Base-by-base conservation (phyloP, 2,113 vertebrate genomes). In the Hoplias malabaricus region DNA sequence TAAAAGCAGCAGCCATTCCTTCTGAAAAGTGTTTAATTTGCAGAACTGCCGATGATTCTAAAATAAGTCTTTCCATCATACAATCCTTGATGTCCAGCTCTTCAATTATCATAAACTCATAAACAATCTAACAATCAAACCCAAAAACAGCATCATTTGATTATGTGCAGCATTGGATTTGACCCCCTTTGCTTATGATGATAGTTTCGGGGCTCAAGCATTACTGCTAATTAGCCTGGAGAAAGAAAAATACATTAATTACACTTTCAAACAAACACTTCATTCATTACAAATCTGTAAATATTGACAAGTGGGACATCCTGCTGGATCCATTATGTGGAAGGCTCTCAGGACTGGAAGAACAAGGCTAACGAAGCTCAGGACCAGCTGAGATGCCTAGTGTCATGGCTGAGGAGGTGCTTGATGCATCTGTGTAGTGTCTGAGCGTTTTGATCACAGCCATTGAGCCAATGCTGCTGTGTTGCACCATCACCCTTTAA, bases 301-400 rank as follows among this genome's bases (percentile, higher is more conserved):
- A 80, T 76, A 84, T 78, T 72, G 75, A 75, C 78, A 78, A 74
- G 13, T 31, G 31, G 25, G 65, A 72, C 12, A 31, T 36, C n/a
- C 36, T 68, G 38, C 56, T 6, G 29, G 75, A 69, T 53, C 21
- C 34, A 42, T 73, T 74, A 77, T 19, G 25, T 48, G 29, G 23
- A 31, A 31, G 50, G 70, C 71, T 71, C 23, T 72, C 53, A 42
- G 62, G 59, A 67, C 43, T 54, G 21, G 53, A 62, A 40, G 46
- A 62, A 66, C 50, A 57, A 75, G 67, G 33, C 40, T 77, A 77
- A 82, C 76, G 50, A 65, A 74, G 76, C 25, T 57, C 42, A 77
- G 34, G 43, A 74, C 61, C 12, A 56, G 11, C 13, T 3, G 31
- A 72, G 25, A 34, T 59, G 80, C 21, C 78, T 42, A 1, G 54